Evolutionary conservation across 2,113 vertebrate genomes (phyloP), one percentile per base, ranked within the genome.

Genomic region (Oophaga pumilio): DNA sequence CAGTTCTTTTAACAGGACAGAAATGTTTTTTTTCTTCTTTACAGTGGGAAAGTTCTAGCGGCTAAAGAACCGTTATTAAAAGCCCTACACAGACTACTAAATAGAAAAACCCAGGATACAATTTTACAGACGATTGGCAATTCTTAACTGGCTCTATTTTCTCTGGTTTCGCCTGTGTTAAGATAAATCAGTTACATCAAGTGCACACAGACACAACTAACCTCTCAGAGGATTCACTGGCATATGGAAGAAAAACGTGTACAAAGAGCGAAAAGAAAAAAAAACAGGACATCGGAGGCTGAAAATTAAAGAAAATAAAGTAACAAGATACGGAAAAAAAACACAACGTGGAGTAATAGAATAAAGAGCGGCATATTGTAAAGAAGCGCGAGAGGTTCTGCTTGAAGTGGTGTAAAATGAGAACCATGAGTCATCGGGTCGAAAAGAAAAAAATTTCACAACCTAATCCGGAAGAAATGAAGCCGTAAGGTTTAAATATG

Each of bases 121-220:
- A 88, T 88, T 88, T 88, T 88, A 88, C 86, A 83, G 86, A 88
- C 86, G 80, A 88, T 88, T 88, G 86, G 79, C 69, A 76, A 88
- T 88, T 74, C 80, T 88, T 88, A 88, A 88, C 80, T 74, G 79
- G 79, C 86, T 83, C 86, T 88, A 50, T 87, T 85, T 82, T 60
- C 66, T 88, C 80, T 66, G 43, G 86, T 83, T 69, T 88, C 59
- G 71, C 43, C 80, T 64, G 86, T 82, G 86, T 83, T 83, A 88
- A 88, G 86, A 88, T 88, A 88, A 88, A 88, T 88, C 86, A 83
- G 79, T 88, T 81, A 81, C 77, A 86, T 74, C 68, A 76, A 87
- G 86, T 76, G 86, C 66, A 43, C 64, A 87, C 66, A 79, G 62
- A 81, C 86, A 88, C 86, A 76, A 88, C 80, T 52, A 74, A 52